Evolutionary conservation across 1,140 invertebrate species (phyloP), one percentile per base, ranked within the genome.

Genomic region (Drosophila tristis): DNA sequence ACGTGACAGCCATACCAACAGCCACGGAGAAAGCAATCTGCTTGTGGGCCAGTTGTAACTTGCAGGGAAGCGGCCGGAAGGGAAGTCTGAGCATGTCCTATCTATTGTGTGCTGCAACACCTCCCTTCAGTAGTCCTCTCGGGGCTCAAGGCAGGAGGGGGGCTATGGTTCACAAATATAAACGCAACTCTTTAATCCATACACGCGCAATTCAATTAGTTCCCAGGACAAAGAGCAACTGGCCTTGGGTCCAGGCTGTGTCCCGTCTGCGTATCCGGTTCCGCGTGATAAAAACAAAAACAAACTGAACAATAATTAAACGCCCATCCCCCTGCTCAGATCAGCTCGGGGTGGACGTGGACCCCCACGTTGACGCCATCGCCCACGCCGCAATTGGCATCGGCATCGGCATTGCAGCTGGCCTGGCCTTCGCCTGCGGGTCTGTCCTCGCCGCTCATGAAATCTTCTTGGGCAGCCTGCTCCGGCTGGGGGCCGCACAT

Each of bases 131-230:
- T 16, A 39, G 15, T 26, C 15, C 39, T 15, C 7, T 20, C 7
- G 8, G 35, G 42, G 42, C 15, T 29, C 42, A 31, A 9, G 31
- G 59, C 35, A 15, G 15, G 47, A 53, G 16, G 54, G 58, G 16
- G 54, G 58, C 51, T 61, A 67, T 81, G 73, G 54, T 73, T 80
- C 51, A 59, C 48, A 75, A 80, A 77, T 73, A 60, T 73, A 77
- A 80, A 80, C 73, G 78, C 78, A 80, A 77, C 73, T 73, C 55
- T 81, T 80, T 80, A 80, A 80, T 76, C 47, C 73, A 73, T 55
- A 50, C 59, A 58, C 62, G 67, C 49, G 55, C 55, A 44, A 65
- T 70, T 50, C 70, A 70, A 70, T 74, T 68, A 48, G 44, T 51
- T 59, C 15, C 26, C 11, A 9, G 48, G 54, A 29, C 29, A 44